Evolutionary conservation across 1,140 invertebrate species (phyloP), one percentile per base, ranked within the genome.

Genomic region (Rhagoletis pomonella): DNA sequence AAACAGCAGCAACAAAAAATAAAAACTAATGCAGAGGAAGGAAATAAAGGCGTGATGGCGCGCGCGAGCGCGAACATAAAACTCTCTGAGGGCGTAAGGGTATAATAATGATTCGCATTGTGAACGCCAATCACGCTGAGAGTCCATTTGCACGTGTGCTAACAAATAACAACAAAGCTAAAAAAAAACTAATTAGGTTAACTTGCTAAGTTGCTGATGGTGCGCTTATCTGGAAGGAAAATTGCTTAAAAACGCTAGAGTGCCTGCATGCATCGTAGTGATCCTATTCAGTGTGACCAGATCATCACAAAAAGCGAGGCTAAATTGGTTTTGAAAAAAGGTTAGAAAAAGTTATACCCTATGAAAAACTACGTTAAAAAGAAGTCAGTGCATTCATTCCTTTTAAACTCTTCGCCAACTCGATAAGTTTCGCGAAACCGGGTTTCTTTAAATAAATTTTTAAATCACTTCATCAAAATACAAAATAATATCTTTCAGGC

Each of bases 171-270:
- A 58, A 47, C n/a, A 81, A n/a, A 17, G 12, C 4, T 62, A n/a
- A 67, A 67, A 67, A 81, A 55, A 55, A 81, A n/a, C n/a, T 81
- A 81, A 81, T 81, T 81, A 47, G 73, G 73, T 81, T 81, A 81
- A 81, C 73, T 81, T 19, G 73, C 73, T 81, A 81, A 55, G 73
- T 81, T 81, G 47, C 42, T 42, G 73, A n/a, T 29, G 29, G 29
- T 29, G 29, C 29, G 73, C 73, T 81, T 81, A 81, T 81, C 73
- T 14, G 47, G 1, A 81, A 81, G 73, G n/a, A 55, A 50, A 58
- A 81, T 58, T 81, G n/a, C 73, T 81, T 81, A 58, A 81, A 55
- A 81, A 47, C 73, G 73, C 73, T n/a, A 17, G 12, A 62, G 60
- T 62, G 60, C 60, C 60, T 62, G 4, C 60, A 14, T 5, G 50